phyloP scores from a whole-genome alignment of 2,113 vertebrate genomes.

The Poeciliopsis occidentalis region DNA sequence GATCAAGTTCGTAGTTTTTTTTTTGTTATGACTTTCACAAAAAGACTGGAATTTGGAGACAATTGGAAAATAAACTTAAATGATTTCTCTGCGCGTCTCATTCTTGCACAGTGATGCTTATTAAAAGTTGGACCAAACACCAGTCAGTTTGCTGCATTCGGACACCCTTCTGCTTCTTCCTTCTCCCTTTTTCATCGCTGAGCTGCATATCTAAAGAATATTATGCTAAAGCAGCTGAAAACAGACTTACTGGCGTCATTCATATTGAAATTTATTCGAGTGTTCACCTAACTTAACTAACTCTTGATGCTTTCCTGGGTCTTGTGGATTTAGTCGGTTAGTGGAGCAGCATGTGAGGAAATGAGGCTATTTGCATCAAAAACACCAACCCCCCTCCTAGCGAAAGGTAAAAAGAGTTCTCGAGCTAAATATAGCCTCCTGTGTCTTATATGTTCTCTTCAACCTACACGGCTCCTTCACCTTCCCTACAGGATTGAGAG shows the following conservation, averaged over 20 bases:
- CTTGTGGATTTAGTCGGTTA: no score
- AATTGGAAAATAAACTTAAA: constrained; percentile 43
- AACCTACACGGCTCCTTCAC: constrained; percentile 66
- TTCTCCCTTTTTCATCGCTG: constrained; percentile 47
- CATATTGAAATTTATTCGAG: no score
- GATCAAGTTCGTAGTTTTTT: background rate
- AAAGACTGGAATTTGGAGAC: background rate
- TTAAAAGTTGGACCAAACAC: background rate
- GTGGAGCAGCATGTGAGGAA: constrained; percentile 66
- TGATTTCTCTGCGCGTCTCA: background rate
- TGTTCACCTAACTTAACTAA: no score
- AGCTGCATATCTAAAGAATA: constrained; percentile 55
- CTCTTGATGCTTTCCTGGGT: no score
- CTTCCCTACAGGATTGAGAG: constrained; percentile 59
- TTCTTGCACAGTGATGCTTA: background rate
- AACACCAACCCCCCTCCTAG: constrained; percentile 52
- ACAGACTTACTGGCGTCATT: no score
- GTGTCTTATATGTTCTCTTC: constrained; percentile 42
- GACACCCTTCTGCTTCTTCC: constrained; percentile 21
- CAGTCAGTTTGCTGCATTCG: constrained; percentile 34
- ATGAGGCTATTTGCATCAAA: constrained; percentile 72
- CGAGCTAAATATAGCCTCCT: constrained; percentile 60
- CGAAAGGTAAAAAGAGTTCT: constrained; percentile 47
- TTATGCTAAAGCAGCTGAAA: no score
- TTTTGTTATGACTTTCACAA: constrained; percentile 5